Percentiles rank a stretch among this genome's conserved stretches.
These are phyloP conservation scores for Cheilosia pagana DNA, from an alignment of 2,888 invertebrate species.

Conservation along the genomic window DNA sequence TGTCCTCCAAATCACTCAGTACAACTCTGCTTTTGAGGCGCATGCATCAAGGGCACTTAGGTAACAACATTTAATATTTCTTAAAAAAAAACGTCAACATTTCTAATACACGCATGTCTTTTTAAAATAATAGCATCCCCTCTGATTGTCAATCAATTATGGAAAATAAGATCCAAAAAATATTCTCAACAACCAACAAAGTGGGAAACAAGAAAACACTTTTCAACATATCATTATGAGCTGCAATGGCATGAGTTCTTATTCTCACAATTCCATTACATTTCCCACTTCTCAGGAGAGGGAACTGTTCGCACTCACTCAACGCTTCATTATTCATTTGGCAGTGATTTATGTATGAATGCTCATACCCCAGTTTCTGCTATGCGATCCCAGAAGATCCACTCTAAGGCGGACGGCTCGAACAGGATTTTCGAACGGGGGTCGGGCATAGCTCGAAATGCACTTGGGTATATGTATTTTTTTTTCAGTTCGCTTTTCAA, in stretches of 20 bases:
- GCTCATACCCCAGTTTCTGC: slow-evolving; percentile 54
- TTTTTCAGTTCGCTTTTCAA: not conserved
- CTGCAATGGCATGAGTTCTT: slow-evolving; percentile 28
- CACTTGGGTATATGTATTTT: slow-evolving; percentile 64
- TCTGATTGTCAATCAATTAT: slow-evolving; percentile 43
- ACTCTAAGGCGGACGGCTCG: slow-evolving; percentile 40
- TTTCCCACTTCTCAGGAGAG: slow-evolving; percentile 15
- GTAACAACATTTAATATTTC: no score
- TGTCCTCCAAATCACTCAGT: no score
- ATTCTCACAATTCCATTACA: slow-evolving; percentile 8
- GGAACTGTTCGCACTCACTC: slow-evolving; percentile 65
- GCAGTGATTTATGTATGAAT: slow-evolving; percentile 75
- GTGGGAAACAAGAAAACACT: slow-evolving; percentile 23
- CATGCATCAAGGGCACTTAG: no score
- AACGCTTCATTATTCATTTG: slow-evolving; percentile 73
- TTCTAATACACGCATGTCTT: not conserved
- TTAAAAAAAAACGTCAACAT: no score
- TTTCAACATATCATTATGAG: slow-evolving; percentile 39
- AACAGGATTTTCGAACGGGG: slow-evolving; percentile 23
- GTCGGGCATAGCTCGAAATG: slow-evolving; percentile 34
- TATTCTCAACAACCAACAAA: slow-evolving; percentile 23
- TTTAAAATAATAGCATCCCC: not conserved
- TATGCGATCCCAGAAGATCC: slow-evolving; percentile 53
- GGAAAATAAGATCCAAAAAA: slow-evolving; percentile 1
- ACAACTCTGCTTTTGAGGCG: no score